phyloP scores from a whole-genome alignment of 2,888 invertebrate genomes.

The Candidula unifasciata region DNA sequence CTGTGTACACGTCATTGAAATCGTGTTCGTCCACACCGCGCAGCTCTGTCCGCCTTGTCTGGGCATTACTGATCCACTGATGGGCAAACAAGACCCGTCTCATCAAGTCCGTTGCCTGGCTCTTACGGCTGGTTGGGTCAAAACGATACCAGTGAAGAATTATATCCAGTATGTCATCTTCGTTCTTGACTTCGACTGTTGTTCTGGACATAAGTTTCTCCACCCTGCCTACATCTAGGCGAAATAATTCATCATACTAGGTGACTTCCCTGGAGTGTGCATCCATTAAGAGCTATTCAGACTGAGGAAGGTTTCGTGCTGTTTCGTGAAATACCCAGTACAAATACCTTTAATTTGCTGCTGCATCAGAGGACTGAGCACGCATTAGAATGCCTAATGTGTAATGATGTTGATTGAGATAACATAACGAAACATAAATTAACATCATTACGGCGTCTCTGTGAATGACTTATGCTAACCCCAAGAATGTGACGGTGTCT shows the following conservation, averaged over 20 bases:
- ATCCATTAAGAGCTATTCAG: too few relatives aligned
- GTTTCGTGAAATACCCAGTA: too few relatives aligned
- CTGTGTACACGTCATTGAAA: slow-evolving; percentile 27
- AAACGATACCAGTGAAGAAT: slow-evolving; percentile 90
- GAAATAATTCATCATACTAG: slow-evolving; percentile 88
- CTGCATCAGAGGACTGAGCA: too few relatives aligned
- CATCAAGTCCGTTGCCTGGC: slow-evolving; percentile 60
- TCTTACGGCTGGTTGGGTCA: slow-evolving; percentile 83
- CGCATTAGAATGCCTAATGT: too few relatives aligned
- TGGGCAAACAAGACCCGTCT: slow-evolving; percentile 39
- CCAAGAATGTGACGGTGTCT: too few relatives aligned
- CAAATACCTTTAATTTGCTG: too few relatives aligned
- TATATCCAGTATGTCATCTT: slow-evolving; percentile 89
- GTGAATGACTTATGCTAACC: too few relatives aligned
- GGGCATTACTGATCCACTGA: slow-evolving; percentile 33
- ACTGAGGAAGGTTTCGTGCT: too few relatives aligned
- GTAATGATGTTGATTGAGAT: too few relatives aligned
- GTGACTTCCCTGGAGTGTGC: slow-evolving; percentile 83
- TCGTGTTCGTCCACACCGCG: slow-evolving; percentile 26
- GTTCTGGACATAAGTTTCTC: slow-evolving; percentile 87
- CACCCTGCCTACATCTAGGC: slow-evolving; percentile 86
- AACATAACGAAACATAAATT: too few relatives aligned
- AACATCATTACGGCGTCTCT: too few relatives aligned
- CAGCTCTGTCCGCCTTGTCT: neutral
- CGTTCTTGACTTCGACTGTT: slow-evolving; percentile 91